A percentile compares a stretch with the other conserved stretches of the same genome.
phyloP scores from a whole-genome alignment of 2,888 invertebrate species.

The Copidosoma aretas region DNA sequence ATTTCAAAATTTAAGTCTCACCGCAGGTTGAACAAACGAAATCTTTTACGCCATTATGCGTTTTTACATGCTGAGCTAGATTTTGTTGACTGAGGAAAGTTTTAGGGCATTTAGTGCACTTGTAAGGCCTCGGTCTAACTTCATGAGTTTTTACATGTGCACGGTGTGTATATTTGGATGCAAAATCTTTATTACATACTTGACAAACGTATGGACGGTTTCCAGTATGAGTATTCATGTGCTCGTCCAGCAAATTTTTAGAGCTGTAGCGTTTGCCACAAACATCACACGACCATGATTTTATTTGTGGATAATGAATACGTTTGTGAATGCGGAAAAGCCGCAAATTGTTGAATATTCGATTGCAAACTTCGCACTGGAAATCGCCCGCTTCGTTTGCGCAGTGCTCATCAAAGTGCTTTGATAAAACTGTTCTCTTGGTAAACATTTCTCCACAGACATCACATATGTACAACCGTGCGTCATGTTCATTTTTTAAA shows the following conservation, averaged over 20 bases:
- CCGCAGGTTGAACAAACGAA: constrained; percentile 74
- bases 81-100: constrained; percentile 80
- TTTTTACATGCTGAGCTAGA: constrained; percentile 76
- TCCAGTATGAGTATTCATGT: constrained; percentile 75
- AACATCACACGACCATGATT: constrained; percentile 70
- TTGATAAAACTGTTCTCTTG: constrained; percentile 69
- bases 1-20: constrained; percentile 53
- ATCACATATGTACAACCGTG: constrained; percentile 74
- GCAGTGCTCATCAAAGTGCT: constrained; percentile 72
- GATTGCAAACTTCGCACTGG: constrained; percentile 70
- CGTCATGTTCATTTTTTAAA: constrained; percentile 69
- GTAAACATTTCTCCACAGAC: constrained; percentile 73
- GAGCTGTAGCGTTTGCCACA: constrained; percentile 77
- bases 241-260: constrained; percentile 74
- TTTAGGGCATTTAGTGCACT: constrained; percentile 74
- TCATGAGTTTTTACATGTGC: constrained; percentile 79
- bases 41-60: constrained; percentile 75
- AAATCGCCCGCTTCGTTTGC: constrained; percentile 70
- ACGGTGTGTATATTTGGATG: constrained; percentile 79
- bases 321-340: constrained; percentile 71
- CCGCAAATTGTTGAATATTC: constrained; percentile 69
- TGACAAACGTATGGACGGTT: constrained; percentile 72
- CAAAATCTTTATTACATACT: constrained; percentile 75
- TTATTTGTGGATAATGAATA: constrained; percentile 70
- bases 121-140: constrained; percentile 72